A percentile compares a stretch with the other conserved stretches of the same genome.
Evolutionary conservation across 2,113 vertebrate genomes (phyloP).

Genomic region (Lanius collurio): DNA sequence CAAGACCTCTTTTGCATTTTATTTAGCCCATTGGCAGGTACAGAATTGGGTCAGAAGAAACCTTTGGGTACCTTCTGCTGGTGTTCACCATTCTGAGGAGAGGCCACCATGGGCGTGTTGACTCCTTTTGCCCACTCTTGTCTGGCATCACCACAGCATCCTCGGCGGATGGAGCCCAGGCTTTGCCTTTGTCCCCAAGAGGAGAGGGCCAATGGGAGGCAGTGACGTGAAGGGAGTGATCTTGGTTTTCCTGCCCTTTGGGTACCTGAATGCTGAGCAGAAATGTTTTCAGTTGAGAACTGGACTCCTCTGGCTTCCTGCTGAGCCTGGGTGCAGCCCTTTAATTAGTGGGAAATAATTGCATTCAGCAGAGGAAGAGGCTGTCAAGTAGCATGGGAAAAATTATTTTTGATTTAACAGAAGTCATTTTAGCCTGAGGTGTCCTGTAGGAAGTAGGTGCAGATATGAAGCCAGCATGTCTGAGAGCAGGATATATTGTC

Average conservation of each 20-base stretch:
- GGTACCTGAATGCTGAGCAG: background rate
- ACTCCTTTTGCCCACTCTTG: background rate
- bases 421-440: background rate
- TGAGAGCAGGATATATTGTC: background rate
- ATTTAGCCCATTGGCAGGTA: background rate
- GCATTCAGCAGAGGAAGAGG: background rate
- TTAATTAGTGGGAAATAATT: constrained; percentile 24
- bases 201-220: accelerated
- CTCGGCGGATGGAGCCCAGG: background rate
- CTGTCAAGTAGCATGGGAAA: background rate
- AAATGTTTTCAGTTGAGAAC: background rate
- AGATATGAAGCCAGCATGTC: background rate
- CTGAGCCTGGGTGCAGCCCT: background rate
- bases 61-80: background rate
- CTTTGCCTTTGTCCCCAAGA: background rate
- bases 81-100: accelerated
- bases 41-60: background rate
- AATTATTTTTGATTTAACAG: constrained; percentile 8
- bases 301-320: background rate
- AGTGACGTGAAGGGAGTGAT: background rate
- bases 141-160: background rate
- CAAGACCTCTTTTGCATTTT: background rate
- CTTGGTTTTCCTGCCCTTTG: background rate
- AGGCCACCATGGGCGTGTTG: accelerated
- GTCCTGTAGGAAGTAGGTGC: background rate